Evolutionary conservation across 1,140 invertebrate genomes (phyloP), one percentile per base, ranked within the genome.

Genomic region (Psilanteris sp.): DNA sequence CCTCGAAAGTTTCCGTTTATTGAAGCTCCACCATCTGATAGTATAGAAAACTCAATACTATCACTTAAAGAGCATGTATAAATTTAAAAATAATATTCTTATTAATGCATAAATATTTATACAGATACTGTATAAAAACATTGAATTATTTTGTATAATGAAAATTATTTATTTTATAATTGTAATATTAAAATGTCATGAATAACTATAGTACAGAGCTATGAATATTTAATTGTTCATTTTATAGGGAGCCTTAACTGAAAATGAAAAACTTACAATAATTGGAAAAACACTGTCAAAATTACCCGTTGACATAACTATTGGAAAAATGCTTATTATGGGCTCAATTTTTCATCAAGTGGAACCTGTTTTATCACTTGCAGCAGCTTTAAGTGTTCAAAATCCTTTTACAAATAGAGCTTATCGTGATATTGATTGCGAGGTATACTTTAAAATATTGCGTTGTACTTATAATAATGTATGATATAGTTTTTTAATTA

Each of bases 291-390:
- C 96, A 50, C 87, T 99, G 26, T 91, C 97, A 8, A 93, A 93
- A 80, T 86, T 99, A 9, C 98, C 98, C 3, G 96, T 99, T 7
- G 98, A 99, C 85, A 94, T 99, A 36, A 92, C 93, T 0, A 93
- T 99, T 68, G 98, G 97, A 1, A 99, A 99, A 90, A 98, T 99
- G 92, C 89, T 99, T 9, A 95, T 99, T 8, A 93, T 97, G 89
- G 97, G 96, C 4, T 95, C 94, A 13, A 91, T 98, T 16, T 97
- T 98, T 41, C 91, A 95, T 46, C 94, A 95, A 83, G 90, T 96
- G n/a, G 96, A 99, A 80, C 93, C 97, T n/a, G 92, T 97, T 6
- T 87, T 99, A 5, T 96, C 96, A 0, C 85, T 99, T 6, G 95
- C 97, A 2, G 96, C 97, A 10, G 94, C 95, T 8, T 89, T 99